These are phyloP conservation scores for Ctenosaura bakeri DNA, from an alignment of 2,797 vertebrate species.

Conservation along the genomic window DNA sequence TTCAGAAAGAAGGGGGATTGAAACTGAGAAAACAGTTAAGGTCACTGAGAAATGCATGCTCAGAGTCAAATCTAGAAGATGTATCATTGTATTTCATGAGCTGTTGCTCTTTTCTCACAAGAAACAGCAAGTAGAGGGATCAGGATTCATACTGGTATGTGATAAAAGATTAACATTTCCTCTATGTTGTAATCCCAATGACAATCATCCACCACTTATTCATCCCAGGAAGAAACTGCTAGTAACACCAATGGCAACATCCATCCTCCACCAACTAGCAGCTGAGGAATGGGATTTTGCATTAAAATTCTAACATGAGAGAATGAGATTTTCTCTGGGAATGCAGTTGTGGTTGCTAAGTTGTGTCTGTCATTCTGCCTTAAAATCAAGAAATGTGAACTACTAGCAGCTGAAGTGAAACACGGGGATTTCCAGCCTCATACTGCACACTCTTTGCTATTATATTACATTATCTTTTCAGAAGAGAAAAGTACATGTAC, in stretches of 20 bases:
- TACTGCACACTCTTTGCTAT: not conserved
- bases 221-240: not conserved
- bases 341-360: not conserved
- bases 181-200: not conserved
- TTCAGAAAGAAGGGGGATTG: not conserved
- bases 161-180: not conserved
- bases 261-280: not conserved
- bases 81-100: not conserved
- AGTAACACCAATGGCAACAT: not conserved
- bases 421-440: not conserved
- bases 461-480: not conserved
- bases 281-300: not conserved
- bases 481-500: not conserved
- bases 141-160: not conserved
- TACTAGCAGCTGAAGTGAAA: not conserved
- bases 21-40: not conserved
- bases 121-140: not conserved
- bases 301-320: not conserved
- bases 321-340: not conserved
- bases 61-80: not conserved
- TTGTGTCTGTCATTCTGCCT: not conserved
- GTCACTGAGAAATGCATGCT: not conserved
- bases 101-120: not conserved
- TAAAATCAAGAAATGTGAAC: not conserved
- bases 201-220: not conserved